phyloP scores from a whole-genome alignment of 2,888 invertebrate genomes.

The Athalia cordata region DNA sequence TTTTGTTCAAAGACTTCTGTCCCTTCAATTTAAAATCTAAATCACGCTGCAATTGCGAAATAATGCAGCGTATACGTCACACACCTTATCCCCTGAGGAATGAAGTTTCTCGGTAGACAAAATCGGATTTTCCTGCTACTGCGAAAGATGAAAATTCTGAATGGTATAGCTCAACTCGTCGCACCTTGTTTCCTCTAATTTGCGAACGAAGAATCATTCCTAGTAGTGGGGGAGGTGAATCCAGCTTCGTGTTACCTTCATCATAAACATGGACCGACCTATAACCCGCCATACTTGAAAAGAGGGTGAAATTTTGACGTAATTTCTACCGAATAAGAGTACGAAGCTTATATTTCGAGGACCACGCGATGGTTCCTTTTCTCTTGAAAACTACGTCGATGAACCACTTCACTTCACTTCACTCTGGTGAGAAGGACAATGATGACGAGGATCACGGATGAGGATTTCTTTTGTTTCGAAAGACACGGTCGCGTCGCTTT shows the following conservation, averaged over 20 bases:
- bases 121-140: too few species aligned
- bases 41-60: neutral
- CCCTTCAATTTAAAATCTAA: neutral
- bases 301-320: neutral
- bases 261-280: too few species aligned
- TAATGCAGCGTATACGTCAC: neutral
- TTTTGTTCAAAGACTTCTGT: neutral
- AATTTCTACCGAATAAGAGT: neutral
- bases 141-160: too few species aligned
- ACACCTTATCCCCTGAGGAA: constrained; percentile 5
- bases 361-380: neutral
- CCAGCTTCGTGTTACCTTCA: too few species aligned
- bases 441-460: too few species aligned
- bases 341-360: neutral
- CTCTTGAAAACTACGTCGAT: neutral
- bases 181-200: constrained; percentile 33
- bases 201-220: neutral
- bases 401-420: neutral
- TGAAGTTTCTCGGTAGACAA: too few species aligned
- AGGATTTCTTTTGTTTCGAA: constrained; percentile 10
- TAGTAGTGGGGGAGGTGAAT: neutral
- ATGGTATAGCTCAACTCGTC: constrained; percentile 33
- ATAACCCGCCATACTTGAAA: neutral
- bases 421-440: neutral
- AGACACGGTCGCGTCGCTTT: neutral